phyloP scores from a whole-genome alignment of 1,140 invertebrate species.

The Drosophila novamexicana region DNA sequence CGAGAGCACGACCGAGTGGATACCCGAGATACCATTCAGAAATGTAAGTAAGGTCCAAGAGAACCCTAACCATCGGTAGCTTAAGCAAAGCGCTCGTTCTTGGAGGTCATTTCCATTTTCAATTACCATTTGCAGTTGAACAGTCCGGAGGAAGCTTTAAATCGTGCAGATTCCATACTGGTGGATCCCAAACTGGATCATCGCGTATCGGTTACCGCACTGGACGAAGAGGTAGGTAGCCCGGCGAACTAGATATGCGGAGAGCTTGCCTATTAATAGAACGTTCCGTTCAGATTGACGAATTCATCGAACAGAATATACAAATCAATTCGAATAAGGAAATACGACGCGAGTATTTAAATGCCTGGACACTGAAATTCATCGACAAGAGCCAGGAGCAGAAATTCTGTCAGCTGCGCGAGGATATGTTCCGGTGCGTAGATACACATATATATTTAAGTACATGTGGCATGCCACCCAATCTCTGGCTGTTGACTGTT shows the following conservation, averaged over 20 bases:
- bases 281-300: constrained; percentile 88
- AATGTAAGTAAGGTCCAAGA: constrained; percentile 87
- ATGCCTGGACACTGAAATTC: constrained; percentile 94
- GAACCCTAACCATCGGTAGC: too few relatives aligned
- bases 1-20: constrained; percentile 92
- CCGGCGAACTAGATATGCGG: too few relatives aligned
- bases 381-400: constrained; percentile 87
- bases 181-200: constrained; percentile 73
- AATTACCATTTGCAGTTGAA: constrained; percentile 54
- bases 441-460: background rate
- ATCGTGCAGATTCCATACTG: constrained; percentile 74
- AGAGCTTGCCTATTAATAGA: background rate
- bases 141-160: constrained; percentile 71
- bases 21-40: constrained; percentile 95
- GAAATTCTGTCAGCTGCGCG: constrained; percentile 92
- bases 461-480: background rate
- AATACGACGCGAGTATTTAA: constrained; percentile 94
- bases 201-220: constrained; percentile 70
- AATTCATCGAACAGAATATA: constrained; percentile 94
- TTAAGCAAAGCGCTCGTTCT: too few relatives aligned
- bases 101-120: background rate
- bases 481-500: background rate
- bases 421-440: constrained; percentile 92
- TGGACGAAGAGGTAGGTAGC: constrained; percentile 75
- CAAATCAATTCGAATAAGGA: constrained; percentile 97